Conservation (phyloP, 2,888 invertebrate genomes). For the Trimorus sp. region DNA sequence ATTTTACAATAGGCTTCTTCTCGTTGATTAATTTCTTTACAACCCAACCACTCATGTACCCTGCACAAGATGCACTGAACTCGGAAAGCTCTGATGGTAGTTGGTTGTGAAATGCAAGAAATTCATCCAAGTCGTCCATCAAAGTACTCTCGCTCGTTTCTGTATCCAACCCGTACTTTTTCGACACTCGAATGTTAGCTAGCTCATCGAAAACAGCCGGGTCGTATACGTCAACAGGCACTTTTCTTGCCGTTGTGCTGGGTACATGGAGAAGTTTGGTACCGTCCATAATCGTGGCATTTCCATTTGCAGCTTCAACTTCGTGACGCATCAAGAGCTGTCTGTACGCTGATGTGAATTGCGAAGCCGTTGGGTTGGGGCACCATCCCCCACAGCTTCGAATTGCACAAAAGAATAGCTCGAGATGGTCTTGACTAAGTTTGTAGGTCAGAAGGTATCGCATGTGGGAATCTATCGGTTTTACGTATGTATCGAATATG, state of each 20-base stretch:
- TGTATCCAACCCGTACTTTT: slow-evolving; percentile 22
- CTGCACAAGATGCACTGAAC: neutral
- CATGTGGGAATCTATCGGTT: slow-evolving; percentile 24
- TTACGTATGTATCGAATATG: slow-evolving; percentile 31
- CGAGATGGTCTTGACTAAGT: slow-evolving; percentile 56
- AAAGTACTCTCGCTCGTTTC: neutral
- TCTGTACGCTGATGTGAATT: slow-evolving; percentile 37
- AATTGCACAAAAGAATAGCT: slow-evolving; percentile 42
- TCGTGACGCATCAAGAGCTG: slow-evolving; percentile 31
- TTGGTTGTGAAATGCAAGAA: neutral
- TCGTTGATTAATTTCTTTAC: neutral
- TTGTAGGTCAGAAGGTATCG: slow-evolving; percentile 55
- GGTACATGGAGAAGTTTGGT: slow-evolving; percentile 25
- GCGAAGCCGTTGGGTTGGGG: slow-evolving; percentile 28
- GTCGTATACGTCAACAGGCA: neutral
- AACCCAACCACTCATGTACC: slow-evolving; percentile 4
- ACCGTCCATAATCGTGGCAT: slow-evolving; percentile 30
- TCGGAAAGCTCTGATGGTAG: neutral
- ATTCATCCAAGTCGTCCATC: slow-evolving; percentile 15
- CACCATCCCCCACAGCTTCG: slow-evolving; percentile 42
- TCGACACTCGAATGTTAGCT: slow-evolving; percentile 13
- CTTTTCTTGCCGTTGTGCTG: neutral
- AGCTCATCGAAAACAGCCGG: slow-evolving; percentile 11
- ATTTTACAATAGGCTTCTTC: neutral
- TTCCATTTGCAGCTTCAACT: slow-evolving; percentile 35